Percentiles rank a stretch among this genome's conserved stretches.
phyloP scores from a whole-genome alignment of 2,888 invertebrate species.

The Scaptomyza parva region DNA sequence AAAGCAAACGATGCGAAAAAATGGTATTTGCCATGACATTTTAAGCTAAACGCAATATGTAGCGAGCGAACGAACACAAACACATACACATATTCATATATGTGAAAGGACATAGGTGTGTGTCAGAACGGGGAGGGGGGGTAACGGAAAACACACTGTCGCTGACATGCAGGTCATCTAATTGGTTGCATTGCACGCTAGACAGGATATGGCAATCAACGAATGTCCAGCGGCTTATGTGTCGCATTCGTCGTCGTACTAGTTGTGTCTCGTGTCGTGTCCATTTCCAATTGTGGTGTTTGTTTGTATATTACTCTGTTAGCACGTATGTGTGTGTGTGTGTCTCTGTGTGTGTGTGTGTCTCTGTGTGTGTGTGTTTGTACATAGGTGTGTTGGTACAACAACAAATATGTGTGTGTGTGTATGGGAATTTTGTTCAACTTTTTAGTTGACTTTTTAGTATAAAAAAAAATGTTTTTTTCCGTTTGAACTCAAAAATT shows the following conservation, averaged over 20 bases:
- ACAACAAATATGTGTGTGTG: constrained; percentile 30
- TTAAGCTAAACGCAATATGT: constrained; percentile 58
- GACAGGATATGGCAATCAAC: constrained; percentile 71
- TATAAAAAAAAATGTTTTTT: too few species aligned
- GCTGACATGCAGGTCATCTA: constrained; percentile 72
- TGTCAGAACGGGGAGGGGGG: neutral
- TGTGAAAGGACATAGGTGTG: too few species aligned
- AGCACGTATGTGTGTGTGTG: constrained; percentile 1
- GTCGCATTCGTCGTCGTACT: constrained; percentile 39
- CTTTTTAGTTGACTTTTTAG: constrained; percentile 24
- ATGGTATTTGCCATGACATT: constrained; percentile 67
- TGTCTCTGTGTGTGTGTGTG: neutral
- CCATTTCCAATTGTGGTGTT: constrained; percentile 44
- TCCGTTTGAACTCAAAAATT: too few species aligned
- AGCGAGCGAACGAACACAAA: constrained; percentile 1
- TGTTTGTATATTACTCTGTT: constrained; percentile 5
- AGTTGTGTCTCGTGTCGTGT: constrained; percentile 46
- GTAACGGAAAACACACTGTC: neutral
- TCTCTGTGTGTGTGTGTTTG: constrained; percentile 29
- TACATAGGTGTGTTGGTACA: constrained; percentile 41
- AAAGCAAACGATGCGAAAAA: constrained; percentile 60
- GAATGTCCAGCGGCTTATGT: constrained; percentile 75
- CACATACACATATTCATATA: constrained; percentile 6
- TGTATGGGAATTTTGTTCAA: constrained; percentile 12
- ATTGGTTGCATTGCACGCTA: constrained; percentile 71